These are phyloP conservation scores for Watsonalla cultraria DNA, from an alignment of 2,888 invertebrate species.

Conservation along the genomic window DNA sequence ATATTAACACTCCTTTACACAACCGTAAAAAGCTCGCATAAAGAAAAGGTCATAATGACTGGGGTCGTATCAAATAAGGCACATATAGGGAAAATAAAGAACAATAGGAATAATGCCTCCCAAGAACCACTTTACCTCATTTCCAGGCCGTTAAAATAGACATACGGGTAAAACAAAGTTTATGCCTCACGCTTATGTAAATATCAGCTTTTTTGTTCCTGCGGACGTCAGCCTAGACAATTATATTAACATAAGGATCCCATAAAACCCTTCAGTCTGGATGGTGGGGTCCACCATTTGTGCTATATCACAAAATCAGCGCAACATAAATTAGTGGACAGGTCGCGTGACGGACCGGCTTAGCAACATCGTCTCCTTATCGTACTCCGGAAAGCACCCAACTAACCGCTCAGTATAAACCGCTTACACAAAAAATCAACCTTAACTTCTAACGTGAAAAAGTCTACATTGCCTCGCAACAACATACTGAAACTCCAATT, in stretches of 20 bases:
- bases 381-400: slow-evolving; percentile 64
- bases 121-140: not conserved
- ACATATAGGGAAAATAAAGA: too few species aligned
- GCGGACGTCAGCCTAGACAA: slow-evolving; percentile 48
- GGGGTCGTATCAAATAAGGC: too few species aligned
- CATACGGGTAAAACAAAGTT: not conserved
- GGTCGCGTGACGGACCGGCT: slow-evolving; percentile 74
- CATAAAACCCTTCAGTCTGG: slow-evolving; percentile 21
- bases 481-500: slow-evolving; percentile 21
- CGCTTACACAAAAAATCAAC: slow-evolving; percentile 35
- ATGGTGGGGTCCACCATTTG: slow-evolving; percentile 34
- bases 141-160: slow-evolving; percentile 1
- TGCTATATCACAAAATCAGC: slow-evolving; percentile 68
- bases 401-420: slow-evolving; percentile 39
- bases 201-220: slow-evolving; percentile 16
- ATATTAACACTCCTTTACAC: too few species aligned
- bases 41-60: too few species aligned
- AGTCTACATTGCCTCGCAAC: slow-evolving; percentile 46
- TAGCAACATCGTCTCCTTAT: slow-evolving; percentile 71
- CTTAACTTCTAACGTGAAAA: slow-evolving; percentile 42
- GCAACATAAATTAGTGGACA: slow-evolving; percentile 76
- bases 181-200: slow-evolving; percentile 9
- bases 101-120: too few species aligned
- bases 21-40: too few species aligned
- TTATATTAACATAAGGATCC: slow-evolving; percentile 55